Percentiles rank a stretch among this genome's conserved stretches.
Conservation (phyloP, 2,113 vertebrate species). For the Serilophus lunatus region DNA sequence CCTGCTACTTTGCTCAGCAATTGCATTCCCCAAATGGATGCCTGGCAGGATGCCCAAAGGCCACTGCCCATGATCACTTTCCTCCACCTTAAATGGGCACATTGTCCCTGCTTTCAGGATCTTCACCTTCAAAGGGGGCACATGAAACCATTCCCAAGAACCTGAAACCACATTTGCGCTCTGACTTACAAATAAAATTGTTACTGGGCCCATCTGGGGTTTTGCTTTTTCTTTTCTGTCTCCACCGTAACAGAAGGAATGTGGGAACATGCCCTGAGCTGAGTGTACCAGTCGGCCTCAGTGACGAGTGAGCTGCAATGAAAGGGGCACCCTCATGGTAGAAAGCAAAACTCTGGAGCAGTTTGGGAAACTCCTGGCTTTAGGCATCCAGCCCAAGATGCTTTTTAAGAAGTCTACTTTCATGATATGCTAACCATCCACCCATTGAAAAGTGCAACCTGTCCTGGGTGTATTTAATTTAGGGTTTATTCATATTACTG, state of each 20-base stretch:
- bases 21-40: neutral
- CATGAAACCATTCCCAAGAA: conserved; percentile 14
- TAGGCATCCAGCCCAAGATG: neutral
- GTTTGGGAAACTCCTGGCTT: neutral
- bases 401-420: neutral
- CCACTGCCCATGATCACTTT: neutral
- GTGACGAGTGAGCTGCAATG: neutral
- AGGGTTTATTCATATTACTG: conserved; percentile 49
- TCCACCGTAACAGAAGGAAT: conserved; percentile 38
- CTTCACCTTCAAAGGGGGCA: neutral
- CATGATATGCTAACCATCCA: neutral
- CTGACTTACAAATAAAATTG: neutral
- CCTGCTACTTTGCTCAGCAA: neutral
- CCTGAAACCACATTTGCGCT: neutral
- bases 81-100: conserved; percentile 42
- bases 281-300: accelerated
- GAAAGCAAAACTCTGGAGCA: neutral
- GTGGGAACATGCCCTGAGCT: neutral
- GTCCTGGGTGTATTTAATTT: conserved; percentile 30
- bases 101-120: neutral
- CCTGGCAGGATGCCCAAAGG: neutral
- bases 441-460: conserved; percentile 4
- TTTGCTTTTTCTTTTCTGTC: conserved; percentile 14
- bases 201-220: neutral
- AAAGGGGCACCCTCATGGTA: neutral